Base-by-base conservation (phyloP, 1,140 invertebrate genomes). In the Acromyrmex charruanus region DNA sequence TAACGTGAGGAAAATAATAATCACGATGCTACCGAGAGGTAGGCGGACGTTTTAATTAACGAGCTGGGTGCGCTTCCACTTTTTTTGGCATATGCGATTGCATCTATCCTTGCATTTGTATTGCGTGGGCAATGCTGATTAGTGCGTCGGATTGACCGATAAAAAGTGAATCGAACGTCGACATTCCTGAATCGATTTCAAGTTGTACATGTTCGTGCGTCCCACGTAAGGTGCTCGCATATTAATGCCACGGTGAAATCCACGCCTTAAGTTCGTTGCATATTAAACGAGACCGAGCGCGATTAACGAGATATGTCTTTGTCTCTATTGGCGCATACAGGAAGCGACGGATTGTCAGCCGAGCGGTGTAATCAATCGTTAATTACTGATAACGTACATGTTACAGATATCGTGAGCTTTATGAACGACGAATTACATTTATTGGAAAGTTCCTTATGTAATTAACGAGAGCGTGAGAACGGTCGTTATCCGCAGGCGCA, bases 171-270 rank as follows among this genome's bases (percentile, higher is more conserved):
- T 89, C 75, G 77, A 86, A 77, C 55, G 28, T 79, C 89, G 88
- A 81, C 88, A 89, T 90, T 89, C 88, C 75, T 90, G 88, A 90
- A 90, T 90, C 88, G 59, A 87, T 90, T 89, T 79, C 77, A 65
- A 61, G 65, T 21, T n/a, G 68, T 59, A 14, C 77, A 16, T 82
- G 84, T 82, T 61, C 35, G 58, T 53, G 49, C 87, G 69, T 75
- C 82, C 82, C 51, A 65, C 63, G 84, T 89, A 90, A 90, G 31
- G 21, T 35, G 61, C 35, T 80, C 49, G 81, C 82, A 55, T 58
- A 86, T 89, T 88, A 86, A 88, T 86, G 82, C 58, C 49, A 68
- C 68, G 49, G 51, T 66, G 55, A 89, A 88, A 79, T 79, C 59
- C 16, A 51, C 65, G 58, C 49, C 72, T 77, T 74, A 79, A 79